Evolutionary conservation across 2,113 vertebrate genomes (phyloP).

Genomic region (Sapajus apella): DNA sequence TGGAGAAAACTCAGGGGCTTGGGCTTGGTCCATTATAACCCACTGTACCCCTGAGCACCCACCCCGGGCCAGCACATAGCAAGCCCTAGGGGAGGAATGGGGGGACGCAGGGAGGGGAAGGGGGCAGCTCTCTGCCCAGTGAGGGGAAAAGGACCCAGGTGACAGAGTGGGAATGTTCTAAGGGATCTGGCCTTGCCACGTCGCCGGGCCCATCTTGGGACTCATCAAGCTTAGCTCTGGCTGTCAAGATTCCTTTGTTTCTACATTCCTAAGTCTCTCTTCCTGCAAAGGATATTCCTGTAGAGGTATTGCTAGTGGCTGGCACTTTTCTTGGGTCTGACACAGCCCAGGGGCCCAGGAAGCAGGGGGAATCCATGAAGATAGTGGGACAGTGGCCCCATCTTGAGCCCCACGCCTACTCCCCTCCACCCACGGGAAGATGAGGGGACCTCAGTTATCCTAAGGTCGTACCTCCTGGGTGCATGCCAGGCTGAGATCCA

Average conservation of each 20-base stretch:
- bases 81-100: neutral
- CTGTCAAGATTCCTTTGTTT: neutral
- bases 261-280: neutral
- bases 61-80: neutral
- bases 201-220: neutral
- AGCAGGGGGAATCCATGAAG: neutral
- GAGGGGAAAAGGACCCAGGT: neutral
- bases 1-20: neutral
- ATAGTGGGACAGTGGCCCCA: fast-evolving
- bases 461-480: neutral
- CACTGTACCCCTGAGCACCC: neutral
- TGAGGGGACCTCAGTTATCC: neutral
- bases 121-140: neutral
- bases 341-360: neutral
- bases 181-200: neutral
- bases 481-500: neutral
- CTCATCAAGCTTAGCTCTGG: neutral
- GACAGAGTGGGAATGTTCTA: neutral
- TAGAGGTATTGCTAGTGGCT: neutral
- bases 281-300: neutral
- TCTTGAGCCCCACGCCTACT: neutral
- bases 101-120: fast-evolving
- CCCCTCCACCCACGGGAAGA: neutral
- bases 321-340: neutral
- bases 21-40: neutral